Evolutionary conservation across 2,888 invertebrate genomes (phyloP).

Genomic region (Spisula subtruncata): DNA sequence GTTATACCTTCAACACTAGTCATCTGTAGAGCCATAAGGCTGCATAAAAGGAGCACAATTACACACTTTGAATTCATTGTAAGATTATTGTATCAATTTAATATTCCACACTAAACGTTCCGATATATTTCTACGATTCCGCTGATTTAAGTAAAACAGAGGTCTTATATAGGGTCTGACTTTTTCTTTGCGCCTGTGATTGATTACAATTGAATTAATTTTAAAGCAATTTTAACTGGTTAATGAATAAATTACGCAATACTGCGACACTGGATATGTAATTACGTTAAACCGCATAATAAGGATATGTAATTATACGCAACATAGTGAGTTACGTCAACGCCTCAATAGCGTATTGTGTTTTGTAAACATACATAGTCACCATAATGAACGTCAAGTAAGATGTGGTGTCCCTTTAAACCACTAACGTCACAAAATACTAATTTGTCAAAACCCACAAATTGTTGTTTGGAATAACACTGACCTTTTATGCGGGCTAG

Average conservation of each 20-base stretch:
- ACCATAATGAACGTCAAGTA: too few relatives aligned
- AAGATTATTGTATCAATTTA: background rate
- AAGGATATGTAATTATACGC: too few relatives aligned
- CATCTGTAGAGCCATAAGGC: constrained; percentile 60
- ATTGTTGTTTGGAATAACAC: too few relatives aligned
- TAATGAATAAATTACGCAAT: background rate
- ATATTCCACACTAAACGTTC: background rate
- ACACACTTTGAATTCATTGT: constrained; percentile 61
- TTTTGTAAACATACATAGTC: too few relatives aligned
- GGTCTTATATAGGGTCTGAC: background rate
- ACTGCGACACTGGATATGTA: background rate
- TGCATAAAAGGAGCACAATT: constrained; percentile 48
- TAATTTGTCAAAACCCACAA: too few relatives aligned
- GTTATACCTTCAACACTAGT: constrained; percentile 49
- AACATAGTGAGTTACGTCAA: too few relatives aligned
- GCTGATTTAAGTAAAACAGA: background rate
- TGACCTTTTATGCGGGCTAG: too few relatives aligned
- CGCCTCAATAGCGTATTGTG: too few relatives aligned
- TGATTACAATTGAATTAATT: background rate
- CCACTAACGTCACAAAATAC: too few relatives aligned
- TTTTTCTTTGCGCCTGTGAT: background rate
- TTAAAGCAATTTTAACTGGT: background rate
- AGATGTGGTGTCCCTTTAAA: too few relatives aligned
- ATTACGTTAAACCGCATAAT: too few relatives aligned
- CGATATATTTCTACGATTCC: background rate